These are phyloP conservation scores for Cyprinodon brontotheroides DNA, from an alignment of 2,113 vertebrate genomes.

Conservation along the genomic window DNA sequence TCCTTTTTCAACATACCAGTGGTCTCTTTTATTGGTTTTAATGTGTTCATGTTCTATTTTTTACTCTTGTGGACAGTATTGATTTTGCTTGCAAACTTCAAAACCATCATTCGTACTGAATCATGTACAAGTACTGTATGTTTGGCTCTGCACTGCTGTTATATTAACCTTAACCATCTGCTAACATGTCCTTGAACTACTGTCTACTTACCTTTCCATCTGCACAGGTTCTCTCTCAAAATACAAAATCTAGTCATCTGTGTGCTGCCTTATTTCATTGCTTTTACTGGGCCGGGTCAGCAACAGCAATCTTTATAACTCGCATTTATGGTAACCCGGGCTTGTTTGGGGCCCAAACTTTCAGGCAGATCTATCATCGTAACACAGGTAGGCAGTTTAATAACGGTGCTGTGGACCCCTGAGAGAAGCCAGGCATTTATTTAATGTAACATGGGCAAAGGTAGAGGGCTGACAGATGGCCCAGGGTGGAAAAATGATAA, in stretches of 20 bases:
- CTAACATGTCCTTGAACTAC: slow-evolving; percentile 15
- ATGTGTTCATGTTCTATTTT: background rate
- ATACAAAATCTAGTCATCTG: slow-evolving; percentile 42
- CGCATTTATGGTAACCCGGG: slow-evolving; percentile 62
- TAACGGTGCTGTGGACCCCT: slow-evolving; percentile 65
- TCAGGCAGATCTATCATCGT: slow-evolving; percentile 73
- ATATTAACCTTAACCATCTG: background rate
- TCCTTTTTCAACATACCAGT: background rate
- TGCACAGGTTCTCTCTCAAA: slow-evolving; percentile 25
- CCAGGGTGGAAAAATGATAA: slow-evolving; percentile 62
- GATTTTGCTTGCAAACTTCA: background rate
- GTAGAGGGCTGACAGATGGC: slow-evolving; percentile 63
- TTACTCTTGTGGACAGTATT: background rate
- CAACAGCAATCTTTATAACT: slow-evolving; percentile 69
- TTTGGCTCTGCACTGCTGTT: background rate
- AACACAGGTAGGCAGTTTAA: slow-evolving; percentile 78
- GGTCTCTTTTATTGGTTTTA: background rate
- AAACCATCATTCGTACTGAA: background rate
- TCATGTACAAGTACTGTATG: background rate
- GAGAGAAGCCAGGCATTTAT: slow-evolving; percentile 72
- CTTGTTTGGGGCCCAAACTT: slow-evolving; percentile 56
- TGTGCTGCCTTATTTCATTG: slow-evolving; percentile 51
- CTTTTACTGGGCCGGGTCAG: slow-evolving; percentile 49
- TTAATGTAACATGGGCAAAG: slow-evolving; percentile 67
- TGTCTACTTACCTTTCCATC: slow-evolving; percentile 22